Conservation (phyloP, 2,888 invertebrate species). For the Miltochrista miniata region DNA sequence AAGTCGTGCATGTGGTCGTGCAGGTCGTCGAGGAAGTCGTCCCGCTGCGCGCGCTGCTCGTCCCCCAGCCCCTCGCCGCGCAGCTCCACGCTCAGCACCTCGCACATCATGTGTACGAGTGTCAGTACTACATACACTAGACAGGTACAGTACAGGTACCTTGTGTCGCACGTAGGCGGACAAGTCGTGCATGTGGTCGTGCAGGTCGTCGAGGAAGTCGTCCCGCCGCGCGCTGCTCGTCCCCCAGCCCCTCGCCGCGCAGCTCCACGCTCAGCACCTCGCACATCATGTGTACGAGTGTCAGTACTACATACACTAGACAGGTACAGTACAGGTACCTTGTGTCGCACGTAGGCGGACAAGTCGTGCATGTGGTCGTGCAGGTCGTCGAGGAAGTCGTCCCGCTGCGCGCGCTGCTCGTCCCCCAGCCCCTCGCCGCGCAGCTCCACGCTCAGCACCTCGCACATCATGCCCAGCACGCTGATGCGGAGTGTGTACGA, state of each 20-base stretch:
- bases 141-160: too few species aligned
- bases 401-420: conserved; percentile 86
- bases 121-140: too few species aligned
- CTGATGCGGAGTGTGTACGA: conserved; percentile 90
- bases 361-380: conserved; percentile 93
- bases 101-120: conserved; percentile 92
- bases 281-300: conserved; percentile 92
- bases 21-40: conserved; percentile 91
- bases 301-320: too few species aligned
- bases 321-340: conserved; percentile 84
- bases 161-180: conserved; percentile 94
- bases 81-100: conserved; percentile 88
- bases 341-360: conserved; percentile 93
- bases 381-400: conserved; percentile 91
- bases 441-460: conserved; percentile 88
- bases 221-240: conserved; percentile 87
- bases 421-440: conserved; percentile 88
- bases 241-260: conserved; percentile 87
- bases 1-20: conserved; percentile 93
- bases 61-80: conserved; percentile 88
- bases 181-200: conserved; percentile 92
- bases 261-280: conserved; percentile 89
- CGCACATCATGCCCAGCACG: conserved; percentile 92
- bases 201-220: conserved; percentile 90
- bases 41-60: conserved; percentile 86